Conservation (phyloP, 2,113 vertebrate species). For the Strix uralensis region DNA sequence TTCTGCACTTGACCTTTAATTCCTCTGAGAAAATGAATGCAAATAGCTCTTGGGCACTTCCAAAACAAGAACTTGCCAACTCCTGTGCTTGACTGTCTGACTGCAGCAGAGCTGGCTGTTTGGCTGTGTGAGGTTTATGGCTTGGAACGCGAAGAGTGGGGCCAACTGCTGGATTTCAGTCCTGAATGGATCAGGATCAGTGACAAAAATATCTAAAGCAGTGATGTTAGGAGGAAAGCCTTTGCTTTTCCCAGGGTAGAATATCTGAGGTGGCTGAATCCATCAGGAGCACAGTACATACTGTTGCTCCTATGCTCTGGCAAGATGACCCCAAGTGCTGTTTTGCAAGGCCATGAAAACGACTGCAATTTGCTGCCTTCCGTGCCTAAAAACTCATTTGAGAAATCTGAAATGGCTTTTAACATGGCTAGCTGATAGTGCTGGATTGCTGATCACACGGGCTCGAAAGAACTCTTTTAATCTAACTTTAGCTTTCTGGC, state of each 20-base stretch:
- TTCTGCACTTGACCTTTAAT: background rate
- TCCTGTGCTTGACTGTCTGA: background rate
- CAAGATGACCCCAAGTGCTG: background rate
- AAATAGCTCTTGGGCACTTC: background rate
- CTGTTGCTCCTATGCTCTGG: background rate
- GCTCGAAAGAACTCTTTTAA: background rate
- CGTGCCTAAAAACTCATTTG: background rate
- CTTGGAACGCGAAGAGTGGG: background rate
- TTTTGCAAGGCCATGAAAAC: background rate
- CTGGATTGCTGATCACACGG: background rate
- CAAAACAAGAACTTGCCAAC: background rate
- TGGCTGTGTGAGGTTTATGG: background rate
- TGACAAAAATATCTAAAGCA: background rate
- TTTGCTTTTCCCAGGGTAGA: background rate
- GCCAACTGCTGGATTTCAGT: background rate
- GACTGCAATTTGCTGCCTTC: background rate
- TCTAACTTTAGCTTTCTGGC: background rate
- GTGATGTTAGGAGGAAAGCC: background rate
- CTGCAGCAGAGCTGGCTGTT: background rate
- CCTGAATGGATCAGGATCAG: background rate
- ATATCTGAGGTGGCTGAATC: background rate
- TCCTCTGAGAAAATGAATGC: background rate
- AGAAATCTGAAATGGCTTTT: background rate
- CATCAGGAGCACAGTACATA: rapidly evolving
- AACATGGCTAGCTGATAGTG: background rate